Evolutionary conservation across 2,113 vertebrate species (phyloP).

Genomic region (Podarcis cretensis): DNA sequence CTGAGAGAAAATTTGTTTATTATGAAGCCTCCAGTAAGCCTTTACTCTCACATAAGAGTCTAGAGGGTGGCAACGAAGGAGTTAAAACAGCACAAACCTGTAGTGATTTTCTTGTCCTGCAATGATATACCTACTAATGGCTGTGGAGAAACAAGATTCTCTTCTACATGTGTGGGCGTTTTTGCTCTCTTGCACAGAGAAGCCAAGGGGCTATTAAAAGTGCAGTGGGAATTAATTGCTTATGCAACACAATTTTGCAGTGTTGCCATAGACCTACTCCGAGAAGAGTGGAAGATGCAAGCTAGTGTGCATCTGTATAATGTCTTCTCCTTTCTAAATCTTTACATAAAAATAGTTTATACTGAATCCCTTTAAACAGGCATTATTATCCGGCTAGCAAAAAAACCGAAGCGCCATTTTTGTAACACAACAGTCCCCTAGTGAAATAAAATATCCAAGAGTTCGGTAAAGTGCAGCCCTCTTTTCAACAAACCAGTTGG

Average conservation of each 20-base stretch:
- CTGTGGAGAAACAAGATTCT: not conserved
- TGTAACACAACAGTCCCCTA: conserved; percentile 30
- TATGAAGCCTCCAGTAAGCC: not conserved
- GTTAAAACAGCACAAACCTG: not conserved
- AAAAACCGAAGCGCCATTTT: conserved; percentile 46
- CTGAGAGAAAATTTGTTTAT: not conserved
- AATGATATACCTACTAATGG: not conserved
- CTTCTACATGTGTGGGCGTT: not conserved
- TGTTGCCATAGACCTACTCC: not conserved
- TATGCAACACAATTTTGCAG: not conserved
- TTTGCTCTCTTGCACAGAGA: not conserved
- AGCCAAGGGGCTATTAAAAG: not conserved
- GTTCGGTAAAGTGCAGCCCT: conserved; percentile 15
- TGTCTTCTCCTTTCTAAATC: conserved; percentile 35
- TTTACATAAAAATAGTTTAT: conserved; percentile 54
- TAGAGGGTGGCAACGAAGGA: not conserved
- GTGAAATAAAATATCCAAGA: conserved; percentile 41
- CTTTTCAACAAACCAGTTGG: not conserved
- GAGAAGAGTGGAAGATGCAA: not conserved
- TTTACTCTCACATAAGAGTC: not conserved
- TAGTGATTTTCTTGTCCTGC: not conserved
- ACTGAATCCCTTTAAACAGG: conserved; percentile 64
- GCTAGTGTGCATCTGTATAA: conserved; percentile 42
- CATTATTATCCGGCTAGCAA: conserved; percentile 45
- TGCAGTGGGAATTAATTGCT: not conserved